Evolutionary conservation across 2,888 invertebrate species (phyloP), one percentile per base, ranked within the genome.

Genomic region (Lampropteryx suffumata): DNA sequence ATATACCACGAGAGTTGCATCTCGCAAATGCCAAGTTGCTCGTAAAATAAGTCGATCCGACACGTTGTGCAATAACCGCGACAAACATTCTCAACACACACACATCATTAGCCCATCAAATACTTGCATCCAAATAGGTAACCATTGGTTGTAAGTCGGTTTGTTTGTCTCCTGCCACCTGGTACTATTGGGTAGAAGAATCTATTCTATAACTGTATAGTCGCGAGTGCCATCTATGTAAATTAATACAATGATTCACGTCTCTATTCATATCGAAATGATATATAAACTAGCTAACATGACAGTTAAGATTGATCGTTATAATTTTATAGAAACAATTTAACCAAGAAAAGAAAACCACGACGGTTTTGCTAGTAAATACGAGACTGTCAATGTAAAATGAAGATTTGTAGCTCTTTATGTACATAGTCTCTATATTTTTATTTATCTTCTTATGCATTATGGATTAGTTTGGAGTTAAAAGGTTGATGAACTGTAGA

Each of bases 1-100:
- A 65, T 62, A 50, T 61, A 39, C n/a, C n/a, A n/a, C n/a, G n/a
- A n/a, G 32, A 62, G 67, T 79, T 78, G 77, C 73, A 78, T 76
- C 66, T 73, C 1, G 32, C 17, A 79, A 71, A 79, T 42, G 35
- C 39, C 52, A 34, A 50, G 65, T 76, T 76, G 75, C 79, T 77
- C 76, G 65, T 65, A 62, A 74, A 70, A 72, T 71, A 63, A 71
- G 69, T 66, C 62, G 62, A 62, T 60, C 55, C 55, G 62, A 55
- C 44, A 32, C 37, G 40, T 44, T 67, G 60, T 53, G 67, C 61
- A 68, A 71, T 40, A 29, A 10, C 1, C 7, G 26, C 13, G 62
- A 56, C 49, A 71, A 72, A 69, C 71, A 66, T 73, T 73, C 17
- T 17, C 67, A 71, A 65, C 69, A 53, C 68, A 71, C 65, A 76